phyloP scores from a whole-genome alignment of 2,113 vertebrate species.

The Triplophysa dalaica region DNA sequence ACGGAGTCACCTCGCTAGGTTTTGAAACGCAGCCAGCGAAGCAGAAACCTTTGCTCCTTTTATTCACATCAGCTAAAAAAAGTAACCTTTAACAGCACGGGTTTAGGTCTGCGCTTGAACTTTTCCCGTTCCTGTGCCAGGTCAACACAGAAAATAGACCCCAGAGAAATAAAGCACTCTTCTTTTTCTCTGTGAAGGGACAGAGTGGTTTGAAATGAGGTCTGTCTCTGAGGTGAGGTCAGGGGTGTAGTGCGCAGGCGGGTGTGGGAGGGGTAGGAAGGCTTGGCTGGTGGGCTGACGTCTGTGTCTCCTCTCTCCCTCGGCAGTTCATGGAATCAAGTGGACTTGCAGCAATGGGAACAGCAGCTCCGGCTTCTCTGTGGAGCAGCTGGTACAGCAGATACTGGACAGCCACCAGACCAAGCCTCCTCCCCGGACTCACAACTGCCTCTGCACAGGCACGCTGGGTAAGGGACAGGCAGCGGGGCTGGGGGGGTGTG shows the following conservation, averaged over 20 bases:
- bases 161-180: neutral
- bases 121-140: neutral
- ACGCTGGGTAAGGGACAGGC: slow-evolving; percentile 87
- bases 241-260: slow-evolving; percentile 23
- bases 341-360: slow-evolving; percentile 99
- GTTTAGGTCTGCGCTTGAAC: neutral
- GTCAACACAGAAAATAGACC: slow-evolving; percentile 3
- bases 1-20: too few species aligned
- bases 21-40: neutral
- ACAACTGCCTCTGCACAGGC: slow-evolving; percentile 99
- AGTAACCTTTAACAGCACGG: slow-evolving; percentile 7
- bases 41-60: neutral
- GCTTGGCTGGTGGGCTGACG: slow-evolving; percentile 68
- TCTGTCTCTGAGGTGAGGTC: slow-evolving; percentile 23
- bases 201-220: neutral
- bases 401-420: slow-evolving; percentile 99
- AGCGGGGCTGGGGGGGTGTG: slow-evolving; percentile 27
- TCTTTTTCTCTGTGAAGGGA: neutral
- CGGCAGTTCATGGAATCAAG: slow-evolving; percentile 98
- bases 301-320: slow-evolving; percentile 76
- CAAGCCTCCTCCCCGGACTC: slow-evolving; percentile 98
- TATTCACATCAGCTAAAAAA: neutral
- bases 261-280: slow-evolving; percentile 43
- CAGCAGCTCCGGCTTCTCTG: slow-evolving; percentile 98
- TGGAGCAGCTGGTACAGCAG: slow-evolving; percentile 99